A percentile compares a stretch with the other conserved stretches of the same genome.
Conservation (phyloP, 2,888 invertebrate species). For the Drosophila infuscata region DNA sequence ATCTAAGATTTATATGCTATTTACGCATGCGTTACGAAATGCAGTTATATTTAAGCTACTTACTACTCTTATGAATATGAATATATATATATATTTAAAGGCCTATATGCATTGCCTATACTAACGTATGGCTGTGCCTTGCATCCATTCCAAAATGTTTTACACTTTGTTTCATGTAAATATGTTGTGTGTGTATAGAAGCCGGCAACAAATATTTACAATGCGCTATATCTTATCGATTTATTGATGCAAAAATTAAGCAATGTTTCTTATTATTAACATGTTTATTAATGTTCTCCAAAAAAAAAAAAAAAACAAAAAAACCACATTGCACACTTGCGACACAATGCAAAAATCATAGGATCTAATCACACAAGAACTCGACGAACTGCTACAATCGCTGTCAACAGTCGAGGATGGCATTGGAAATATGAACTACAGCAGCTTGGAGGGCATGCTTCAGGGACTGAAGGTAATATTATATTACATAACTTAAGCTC, state of each 20-base stretch:
- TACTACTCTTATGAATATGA: neutral
- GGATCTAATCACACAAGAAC: slow-evolving; percentile 88
- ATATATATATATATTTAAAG: slow-evolving; percentile 7
- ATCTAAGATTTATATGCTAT: slow-evolving; percentile 39
- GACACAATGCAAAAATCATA: slow-evolving; percentile 75
- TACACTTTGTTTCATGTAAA: slow-evolving; percentile 53
- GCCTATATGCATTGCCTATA: slow-evolving; percentile 30
- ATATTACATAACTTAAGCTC: slow-evolving; percentile 7
- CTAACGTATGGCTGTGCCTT: slow-evolving; percentile 32
- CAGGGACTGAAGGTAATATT: slow-evolving; percentile 89
- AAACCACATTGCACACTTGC: slow-evolving; percentile 44
- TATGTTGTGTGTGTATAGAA: slow-evolving; percentile 62
- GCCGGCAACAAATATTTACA: slow-evolving; percentile 71
- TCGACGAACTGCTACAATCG: slow-evolving; percentile 89
- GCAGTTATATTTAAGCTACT: slow-evolving; percentile 41
- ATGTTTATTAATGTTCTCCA: slow-evolving; percentile 56
- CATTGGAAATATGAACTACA: slow-evolving; percentile 89
- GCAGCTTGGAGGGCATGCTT: slow-evolving; percentile 90
- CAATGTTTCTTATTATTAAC: slow-evolving; percentile 63
- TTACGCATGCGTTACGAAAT: slow-evolving; percentile 58
- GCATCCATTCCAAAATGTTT: slow-evolving; percentile 51
- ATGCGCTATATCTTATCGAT: slow-evolving; percentile 17
- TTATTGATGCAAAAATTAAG: slow-evolving; percentile 22
- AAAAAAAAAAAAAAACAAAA: slow-evolving; percentile 17
- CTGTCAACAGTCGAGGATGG: slow-evolving; percentile 89